A percentile compares a stretch with the other conserved stretches of the same genome.
These are phyloP conservation scores for Drosophila jambulina DNA, from an alignment of 1,140 invertebrate genomes.

Conservation along the genomic window DNA sequence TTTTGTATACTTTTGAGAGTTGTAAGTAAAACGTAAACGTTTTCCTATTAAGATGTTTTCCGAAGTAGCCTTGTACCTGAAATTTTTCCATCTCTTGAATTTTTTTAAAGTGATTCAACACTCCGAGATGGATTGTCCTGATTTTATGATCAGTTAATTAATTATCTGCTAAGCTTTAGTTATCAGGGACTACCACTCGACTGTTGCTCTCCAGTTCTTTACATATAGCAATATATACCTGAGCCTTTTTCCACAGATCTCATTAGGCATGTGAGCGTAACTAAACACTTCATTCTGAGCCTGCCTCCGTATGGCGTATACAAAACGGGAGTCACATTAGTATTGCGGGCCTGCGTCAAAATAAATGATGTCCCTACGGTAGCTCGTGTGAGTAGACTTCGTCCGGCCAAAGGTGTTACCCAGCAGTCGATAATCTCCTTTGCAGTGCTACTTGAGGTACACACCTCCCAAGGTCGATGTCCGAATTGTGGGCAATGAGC, in stretches of 20 bases:
- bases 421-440: not conserved
- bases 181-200: not conserved
- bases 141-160: not conserved
- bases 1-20: not conserved
- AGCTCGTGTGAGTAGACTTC: constrained; percentile 41
- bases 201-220: not conserved
- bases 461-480: constrained; percentile 1
- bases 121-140: not conserved
- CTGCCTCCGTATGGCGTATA: constrained; percentile 2
- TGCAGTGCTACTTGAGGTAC: constrained; percentile 38
- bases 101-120: not conserved
- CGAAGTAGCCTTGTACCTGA: too few species aligned
- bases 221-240: not conserved
- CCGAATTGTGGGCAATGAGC: constrained; percentile 13
- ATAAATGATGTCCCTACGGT: constrained; percentile 7
- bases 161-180: not conserved
- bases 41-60: not conserved
- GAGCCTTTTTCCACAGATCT: constrained; percentile 1
- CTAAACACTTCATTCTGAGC: constrained; percentile 2
- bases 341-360: constrained; percentile 1
- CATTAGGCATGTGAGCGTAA: not conserved
- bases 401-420: constrained; percentile 9
- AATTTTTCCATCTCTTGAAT: too few species aligned
- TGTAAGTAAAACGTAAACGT: not conserved
- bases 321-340: not conserved